Base-by-base conservation (phyloP, 2,888 invertebrate species). In the Andricus quercusramuli region DNA sequence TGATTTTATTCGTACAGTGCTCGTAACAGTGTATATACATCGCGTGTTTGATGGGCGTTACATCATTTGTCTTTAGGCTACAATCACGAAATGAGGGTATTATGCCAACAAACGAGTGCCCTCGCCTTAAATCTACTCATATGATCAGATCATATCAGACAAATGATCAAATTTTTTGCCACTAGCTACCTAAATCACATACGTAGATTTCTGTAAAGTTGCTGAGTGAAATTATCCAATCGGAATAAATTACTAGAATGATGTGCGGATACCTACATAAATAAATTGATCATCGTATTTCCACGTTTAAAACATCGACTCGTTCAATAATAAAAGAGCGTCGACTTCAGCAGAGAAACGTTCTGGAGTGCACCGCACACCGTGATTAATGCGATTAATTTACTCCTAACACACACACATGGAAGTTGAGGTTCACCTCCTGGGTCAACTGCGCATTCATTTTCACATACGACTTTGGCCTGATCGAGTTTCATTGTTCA, bases 21-120 rank as follows among this genome's bases (percentile, higher is more conserved):
- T 74, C n/a, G 13, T 74, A 56, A 74, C 51, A 74, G 51, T 74
- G 74, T 74, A 74, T 74, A 74, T 74, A 74, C 74, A 74, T 56
- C 51, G 51, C 74, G 32, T 56, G 56, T 74, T 56, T 51, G 25
- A 70, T 29, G 51, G 25, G 15, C 25, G 25, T 62, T 25, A 62
- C 13, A 70, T 47, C 68, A 70, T 70, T 15, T 62, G 15, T 62
- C 13, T 62, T 62, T 32, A 51, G 51, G 51, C 51, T 74, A 32
- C 56, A 51, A 74, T 74, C 74, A 74, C 74, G 56, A 32, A 74
- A 74, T 56, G 32, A 32, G 51, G 20, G 5, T 25, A 32, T 74
- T 32, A 74, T 74, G 32, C 11, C n/a, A 51, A 4, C 32, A 74
- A 47, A 51, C 29, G 47, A 70, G n/a, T 29, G 51, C 29, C 47